Evolutionary conservation across 1,140 invertebrate genomes (phyloP), one percentile per base, ranked within the genome.

Genomic region (Diprion similis): DNA sequence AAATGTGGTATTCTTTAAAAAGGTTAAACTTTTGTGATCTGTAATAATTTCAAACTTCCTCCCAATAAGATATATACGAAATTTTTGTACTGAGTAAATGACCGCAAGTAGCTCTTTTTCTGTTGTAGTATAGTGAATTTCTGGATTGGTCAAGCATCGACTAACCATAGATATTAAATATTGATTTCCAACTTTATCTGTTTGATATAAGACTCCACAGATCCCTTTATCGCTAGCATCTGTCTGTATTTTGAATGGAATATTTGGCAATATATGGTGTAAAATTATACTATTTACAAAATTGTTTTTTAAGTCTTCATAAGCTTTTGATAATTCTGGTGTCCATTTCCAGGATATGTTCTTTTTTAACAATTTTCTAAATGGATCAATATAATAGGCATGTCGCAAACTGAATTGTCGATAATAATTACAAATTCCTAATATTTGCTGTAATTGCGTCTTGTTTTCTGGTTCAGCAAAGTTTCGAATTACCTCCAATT

Each of bases 291-390:
- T 70, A 15, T 69, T 65, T 72, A 66, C 65, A 77, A 79, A 67
- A 78, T 69, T 48, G 37, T 75, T 10, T 74, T 67, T 68, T 79
- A n/a, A n/a, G n/a, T n/a, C n/a, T n/a, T 79, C 7, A 74, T 71
- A 66, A 68, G 19, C 47, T 76, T 45, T 68, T 75, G 76, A 51
- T 10, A 51, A 15, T 51, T 51, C 48, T 51, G 9, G 48, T 51
- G 48, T 51, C 48, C 48, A 51, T 15, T 15, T 51, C 48, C 48
- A 51, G 15, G 9, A 59, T 71, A 19, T 68, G 66, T 78, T 74
- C 68, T 84, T 79, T 46, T 75, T 80, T 18, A 81, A 74, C 24
- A 78, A 67, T 65, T 77, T 73, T 17, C 78, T 79, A 17, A 85
- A 69, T 13, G 84, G 84, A 37, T 59, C 66, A 18, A 78, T 74